These are phyloP conservation scores for Drosophila atroscutellata DNA, from an alignment of 2,888 invertebrate species.

Conservation along the genomic window DNA sequence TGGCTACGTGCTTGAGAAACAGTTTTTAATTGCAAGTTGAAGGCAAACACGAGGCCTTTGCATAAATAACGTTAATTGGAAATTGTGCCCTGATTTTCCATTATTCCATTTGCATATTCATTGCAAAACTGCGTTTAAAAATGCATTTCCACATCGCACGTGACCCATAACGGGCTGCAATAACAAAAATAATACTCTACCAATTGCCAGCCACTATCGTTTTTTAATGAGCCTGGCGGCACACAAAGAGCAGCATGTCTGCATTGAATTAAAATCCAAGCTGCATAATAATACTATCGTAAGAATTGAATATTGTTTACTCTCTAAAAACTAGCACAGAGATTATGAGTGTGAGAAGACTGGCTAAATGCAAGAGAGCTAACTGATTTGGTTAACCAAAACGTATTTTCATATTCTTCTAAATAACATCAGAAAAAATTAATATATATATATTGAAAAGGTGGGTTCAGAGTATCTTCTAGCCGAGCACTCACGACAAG, in stretches of 20 bases:
- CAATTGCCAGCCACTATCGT: neutral
- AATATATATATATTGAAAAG: neutral
- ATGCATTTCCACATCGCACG: conserved; percentile 28
- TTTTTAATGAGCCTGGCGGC: neutral
- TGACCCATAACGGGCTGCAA: conserved; percentile 17
- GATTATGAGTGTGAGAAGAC: no score
- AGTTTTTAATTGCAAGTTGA: conserved; percentile 66
- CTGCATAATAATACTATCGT: neutral
- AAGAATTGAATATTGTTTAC: no score
- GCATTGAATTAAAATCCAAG: neutral
- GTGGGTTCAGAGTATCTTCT: neutral
- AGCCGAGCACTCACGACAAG: neutral
- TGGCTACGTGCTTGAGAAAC: conserved; percentile 45
- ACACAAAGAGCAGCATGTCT: neutral
- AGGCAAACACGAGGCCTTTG: conserved; percentile 53
- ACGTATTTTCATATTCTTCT: neutral
- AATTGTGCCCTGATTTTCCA: conserved; percentile 60
- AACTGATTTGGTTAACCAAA: neutral
- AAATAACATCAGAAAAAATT: neutral
- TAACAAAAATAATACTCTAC: conserved; percentile 6
- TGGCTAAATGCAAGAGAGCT: neutral
- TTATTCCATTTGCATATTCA: conserved; percentile 27
- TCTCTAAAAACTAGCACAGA: neutral
- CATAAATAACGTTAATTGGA: conserved; percentile 74
- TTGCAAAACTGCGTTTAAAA: conserved; percentile 25